Evolutionary conservation across 92 coral and sea anemone species (phyloP).

Genomic region (Palythoa grandis): DNA sequence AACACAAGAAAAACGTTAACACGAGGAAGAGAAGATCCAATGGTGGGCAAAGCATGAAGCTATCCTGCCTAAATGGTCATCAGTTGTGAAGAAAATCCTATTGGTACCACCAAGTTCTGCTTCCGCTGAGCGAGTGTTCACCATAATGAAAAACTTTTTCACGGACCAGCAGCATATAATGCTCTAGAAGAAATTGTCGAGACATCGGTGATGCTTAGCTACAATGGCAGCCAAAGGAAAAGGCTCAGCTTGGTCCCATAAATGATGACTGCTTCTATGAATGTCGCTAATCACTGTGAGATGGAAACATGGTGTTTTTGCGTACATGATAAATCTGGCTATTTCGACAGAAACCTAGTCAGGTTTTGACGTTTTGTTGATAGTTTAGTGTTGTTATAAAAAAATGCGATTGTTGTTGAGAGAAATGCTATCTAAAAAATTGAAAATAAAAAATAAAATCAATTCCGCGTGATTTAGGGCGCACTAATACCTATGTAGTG

Average conservation of each 20-base stretch:
- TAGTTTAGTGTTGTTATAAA: background rate
- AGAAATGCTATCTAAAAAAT: background rate
- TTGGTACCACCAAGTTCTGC: background rate
- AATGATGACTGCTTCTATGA: background rate
- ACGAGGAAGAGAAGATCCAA: background rate
- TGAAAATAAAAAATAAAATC: background rate
- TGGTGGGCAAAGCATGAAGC: background rate
- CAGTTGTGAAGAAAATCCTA: background rate
- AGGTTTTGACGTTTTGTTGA: background rate
- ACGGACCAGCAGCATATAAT: background rate
- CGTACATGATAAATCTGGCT: background rate
- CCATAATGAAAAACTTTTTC: background rate
- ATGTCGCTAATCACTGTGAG: background rate
- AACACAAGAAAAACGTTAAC: background rate
- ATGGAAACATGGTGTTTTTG: background rate
- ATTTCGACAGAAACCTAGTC: background rate
- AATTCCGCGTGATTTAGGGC: background rate
- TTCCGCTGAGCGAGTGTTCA: background rate
- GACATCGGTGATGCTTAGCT: background rate
- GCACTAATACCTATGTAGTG: background rate
- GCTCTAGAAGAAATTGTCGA: constrained; percentile 2
- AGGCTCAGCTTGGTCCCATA: background rate
- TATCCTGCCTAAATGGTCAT: background rate
- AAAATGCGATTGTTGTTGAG: background rate
- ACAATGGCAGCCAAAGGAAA: constrained; percentile 4